Conservation (phyloP, 2,888 invertebrate genomes). For the Charanyca ferruginea region DNA sequence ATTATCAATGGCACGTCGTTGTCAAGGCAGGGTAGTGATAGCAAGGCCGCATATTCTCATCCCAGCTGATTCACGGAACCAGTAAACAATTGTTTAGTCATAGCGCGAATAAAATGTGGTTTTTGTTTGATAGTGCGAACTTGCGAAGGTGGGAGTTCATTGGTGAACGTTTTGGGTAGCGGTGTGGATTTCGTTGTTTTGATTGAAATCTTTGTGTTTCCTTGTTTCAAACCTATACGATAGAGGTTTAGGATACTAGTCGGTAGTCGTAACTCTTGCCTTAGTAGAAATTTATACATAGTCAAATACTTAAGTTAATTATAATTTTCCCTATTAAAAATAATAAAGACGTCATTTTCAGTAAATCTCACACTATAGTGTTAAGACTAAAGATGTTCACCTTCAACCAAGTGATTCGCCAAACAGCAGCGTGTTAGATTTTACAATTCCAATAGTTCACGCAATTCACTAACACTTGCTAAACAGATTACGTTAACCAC, state of each 20-base stretch:
- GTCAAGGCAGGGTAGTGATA: conserved; percentile 27
- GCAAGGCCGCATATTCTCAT: conserved; percentile 61
- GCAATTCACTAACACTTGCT: conserved; percentile 43
- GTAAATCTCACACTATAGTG: conserved; percentile 8
- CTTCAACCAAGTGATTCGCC: conserved; percentile 37
- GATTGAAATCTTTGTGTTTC: conserved; percentile 3
- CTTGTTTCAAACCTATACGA: background rate
- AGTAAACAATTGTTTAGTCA: conserved; percentile 59
- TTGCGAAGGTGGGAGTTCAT: conserved; percentile 33
- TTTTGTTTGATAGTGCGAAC: conserved; percentile 23
- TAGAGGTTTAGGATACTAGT: background rate
- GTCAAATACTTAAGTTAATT: background rate
- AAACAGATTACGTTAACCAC: conserved; percentile 44
- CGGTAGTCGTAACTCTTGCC: background rate
- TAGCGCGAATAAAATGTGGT: conserved; percentile 34
- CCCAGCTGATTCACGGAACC: conserved; percentile 58
- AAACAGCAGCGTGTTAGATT: conserved; percentile 9
- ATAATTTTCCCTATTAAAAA: background rate
- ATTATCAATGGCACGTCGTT: conserved; percentile 21
- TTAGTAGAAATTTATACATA: background rate
- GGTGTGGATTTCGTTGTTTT: conserved; percentile 33
- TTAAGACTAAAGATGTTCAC: conserved; percentile 36
- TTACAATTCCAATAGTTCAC: conserved; percentile 38
- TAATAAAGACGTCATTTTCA: conserved; percentile 14
- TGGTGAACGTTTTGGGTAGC: conserved; percentile 16